Base-by-base conservation (phyloP, 2,113 vertebrate species). In the Columbina picui region DNA sequence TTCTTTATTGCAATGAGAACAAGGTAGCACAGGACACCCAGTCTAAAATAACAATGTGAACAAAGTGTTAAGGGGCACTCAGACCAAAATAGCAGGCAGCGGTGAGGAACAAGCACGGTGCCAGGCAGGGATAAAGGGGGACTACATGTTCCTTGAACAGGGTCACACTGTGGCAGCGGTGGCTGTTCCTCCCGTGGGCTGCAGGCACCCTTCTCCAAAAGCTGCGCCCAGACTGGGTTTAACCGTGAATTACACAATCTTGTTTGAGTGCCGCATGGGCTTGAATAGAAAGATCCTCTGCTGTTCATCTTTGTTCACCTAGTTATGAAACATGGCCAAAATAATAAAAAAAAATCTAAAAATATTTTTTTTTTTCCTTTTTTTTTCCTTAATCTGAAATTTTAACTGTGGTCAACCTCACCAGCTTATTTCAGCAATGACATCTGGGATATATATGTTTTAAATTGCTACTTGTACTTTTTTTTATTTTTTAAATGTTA, bases 141-240 rank as follows among this genome's bases (percentile, higher is more conserved):
- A 67, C 6, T 39, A 5, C 14, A 38, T 3, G 0, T 34, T 39
- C 38, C 16, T 32, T 39, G 16, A 43, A 21, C 2, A 7, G 10
- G n/a, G 12, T 85, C 65, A 52, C 23, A 7, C 8, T 8, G 7
- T 47, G 13, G 15, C 41, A 38, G 6, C 1, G 0, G 22, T 1
- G 12, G 10, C 9, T 77, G 41, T 59, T 81, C 38, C 39, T 59
- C 65, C 45, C 2, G 0, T 15, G 32, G 19, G 11, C 32, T 70
- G n/a, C 47, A 82, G 30, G 3, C 2, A 39, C 4, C 43, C 12
- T 81, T 57, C 27, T 52, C 57, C 6, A 1, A 69, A 65, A 76
- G 3, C 26, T 71, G 38, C 4, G 6, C 21, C 47, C 19, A 36
- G 77, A 10, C 3, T 22, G 22, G 60, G 23, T 73, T 93, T 64